Evolutionary conservation across 2,113 vertebrate species (phyloP), one percentile per base, ranked within the genome.

Genomic region (Tetraodon nigroviridis): DNA sequence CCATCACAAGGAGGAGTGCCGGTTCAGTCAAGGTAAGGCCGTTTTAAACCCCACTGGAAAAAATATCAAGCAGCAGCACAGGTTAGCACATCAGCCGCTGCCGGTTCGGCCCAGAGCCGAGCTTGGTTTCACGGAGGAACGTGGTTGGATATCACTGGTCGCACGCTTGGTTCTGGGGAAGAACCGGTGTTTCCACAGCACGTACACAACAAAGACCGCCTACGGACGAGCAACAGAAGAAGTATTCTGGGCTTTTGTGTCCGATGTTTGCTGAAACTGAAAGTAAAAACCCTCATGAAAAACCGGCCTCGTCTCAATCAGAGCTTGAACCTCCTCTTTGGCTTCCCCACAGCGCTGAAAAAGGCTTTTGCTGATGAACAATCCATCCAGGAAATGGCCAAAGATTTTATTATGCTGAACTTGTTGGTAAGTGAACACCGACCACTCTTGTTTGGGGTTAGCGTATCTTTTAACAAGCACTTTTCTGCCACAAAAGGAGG

Each of bases 371-470:
- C 62, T 63, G 86, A 87, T 79, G 85, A 88, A 19, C 78, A 90
- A 69, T 71, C 89, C 70, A 85, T 93, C 81, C 92, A 93, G 83
- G 90, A 91, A 88, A 89, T 95, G 91, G 93, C 92, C 58, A 84
- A 90, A 81, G 86, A 92, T 69, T 96, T 96, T 76, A 70, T 96
- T 84, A 96, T 95, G 93, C 77, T 96, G 66, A 96, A 95, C 52
- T 56, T 95, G 61, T 81, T 93, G 91, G 93, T 95, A 91, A 61
- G 58, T 56, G 16, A 52, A 37, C 10, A 12, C 32, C 6, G 5
- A 13, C 4, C 32, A 12, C 32, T 37, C 12, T 27, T 37, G 11
- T 12, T 37, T 37, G 1, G 12, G 1, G 32, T 37, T 2, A 16
- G 44, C 15, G 7, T 13, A n/a, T 46, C 6, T 46, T 46, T n/a